Evolutionary conservation across 2,113 vertebrate genomes (phyloP).

Genomic region (Mesitornis unicolor): DNA sequence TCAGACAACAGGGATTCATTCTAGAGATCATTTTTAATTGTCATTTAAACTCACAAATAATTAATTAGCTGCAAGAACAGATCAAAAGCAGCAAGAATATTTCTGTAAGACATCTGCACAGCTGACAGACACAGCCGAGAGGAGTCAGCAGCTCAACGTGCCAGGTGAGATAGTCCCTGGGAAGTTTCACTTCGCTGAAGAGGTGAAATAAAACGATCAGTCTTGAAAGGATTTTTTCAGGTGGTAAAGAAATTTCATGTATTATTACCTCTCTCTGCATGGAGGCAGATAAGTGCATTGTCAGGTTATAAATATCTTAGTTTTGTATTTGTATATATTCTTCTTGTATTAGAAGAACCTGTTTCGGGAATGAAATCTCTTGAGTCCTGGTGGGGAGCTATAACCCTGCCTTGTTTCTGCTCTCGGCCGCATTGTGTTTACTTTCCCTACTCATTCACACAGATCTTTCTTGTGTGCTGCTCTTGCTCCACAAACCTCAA

Average conservation of each 20-base stretch:
- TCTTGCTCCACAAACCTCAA: not conserved
- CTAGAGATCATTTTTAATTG: not conserved
- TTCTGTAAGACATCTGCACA: not conserved
- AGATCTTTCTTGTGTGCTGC: not conserved
- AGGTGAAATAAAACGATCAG: not conserved
- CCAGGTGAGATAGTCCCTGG: accelerated
- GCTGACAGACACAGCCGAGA: not conserved
- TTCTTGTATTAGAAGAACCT: too few relatives aligned
- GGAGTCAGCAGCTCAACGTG: not conserved
- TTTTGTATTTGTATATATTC: too few relatives aligned
- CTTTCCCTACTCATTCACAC: not conserved
- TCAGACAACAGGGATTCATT: not conserved
- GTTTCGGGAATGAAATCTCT: not conserved
- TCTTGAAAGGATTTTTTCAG: not conserved
- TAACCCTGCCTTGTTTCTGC: not conserved
- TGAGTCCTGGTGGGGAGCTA: not conserved
- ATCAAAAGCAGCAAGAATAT: not conserved
- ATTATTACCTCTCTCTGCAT: not conserved
- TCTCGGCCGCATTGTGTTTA: accelerated
- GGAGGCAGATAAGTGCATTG: not conserved
- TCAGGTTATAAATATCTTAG: not conserved
- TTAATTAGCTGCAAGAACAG: not conserved
- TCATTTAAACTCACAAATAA: not conserved
- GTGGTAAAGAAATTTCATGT: not conserved
- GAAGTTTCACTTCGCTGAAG: not conserved